Conservation (phyloP, 2,888 invertebrate genomes). For the Sepioteuthis lessoniana region DNA sequence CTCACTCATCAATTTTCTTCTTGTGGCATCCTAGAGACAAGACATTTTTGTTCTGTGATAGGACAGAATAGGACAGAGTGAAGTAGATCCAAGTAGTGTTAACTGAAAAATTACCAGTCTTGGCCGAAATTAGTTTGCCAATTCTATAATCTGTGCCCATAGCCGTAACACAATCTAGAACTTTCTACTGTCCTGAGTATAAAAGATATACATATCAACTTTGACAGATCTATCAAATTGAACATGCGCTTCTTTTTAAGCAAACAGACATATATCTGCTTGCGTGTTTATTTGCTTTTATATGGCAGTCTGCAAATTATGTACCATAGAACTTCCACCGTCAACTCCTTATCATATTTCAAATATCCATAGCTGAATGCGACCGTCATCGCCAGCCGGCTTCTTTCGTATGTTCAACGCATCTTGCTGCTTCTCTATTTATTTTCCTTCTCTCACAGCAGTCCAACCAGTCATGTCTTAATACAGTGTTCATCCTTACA, state of each 20-base stretch:
- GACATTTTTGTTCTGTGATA: too few species aligned
- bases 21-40: too few species aligned
- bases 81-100: too few species aligned
- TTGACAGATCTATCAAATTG: background rate
- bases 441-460: background rate
- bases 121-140: too few species aligned
- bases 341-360: background rate
- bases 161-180: background rate
- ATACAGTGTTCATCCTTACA: background rate
- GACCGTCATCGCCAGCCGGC: background rate
- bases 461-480: background rate
- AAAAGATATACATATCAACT: background rate
- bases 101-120: too few species aligned
- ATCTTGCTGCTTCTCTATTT: background rate
- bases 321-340: background rate
- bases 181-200: background rate
- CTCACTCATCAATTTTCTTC: too few species aligned
- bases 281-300: background rate
- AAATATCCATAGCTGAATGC: background rate
- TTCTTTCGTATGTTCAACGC: background rate
- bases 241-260: background rate
- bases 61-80: too few species aligned
- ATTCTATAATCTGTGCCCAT: too few species aligned
- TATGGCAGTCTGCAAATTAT: background rate
- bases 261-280: background rate